Evolutionary conservation across 2,113 vertebrate genomes (phyloP).

Genomic region (Hypocryptadius cinnamomeus): DNA sequence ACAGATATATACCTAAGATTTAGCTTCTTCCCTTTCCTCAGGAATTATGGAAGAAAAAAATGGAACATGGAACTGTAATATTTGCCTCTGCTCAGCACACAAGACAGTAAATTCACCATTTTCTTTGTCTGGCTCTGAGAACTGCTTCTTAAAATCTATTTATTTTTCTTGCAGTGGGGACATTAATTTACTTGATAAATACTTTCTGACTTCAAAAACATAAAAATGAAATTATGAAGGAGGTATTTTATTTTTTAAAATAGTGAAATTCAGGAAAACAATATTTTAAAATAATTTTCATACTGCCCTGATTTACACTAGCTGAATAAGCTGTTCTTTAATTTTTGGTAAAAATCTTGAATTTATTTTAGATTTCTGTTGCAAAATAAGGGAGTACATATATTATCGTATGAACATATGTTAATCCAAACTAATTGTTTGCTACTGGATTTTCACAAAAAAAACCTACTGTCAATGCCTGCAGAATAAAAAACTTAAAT

Average conservation of each 20-base stretch:
- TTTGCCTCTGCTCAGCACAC: background rate
- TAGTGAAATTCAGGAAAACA: background rate
- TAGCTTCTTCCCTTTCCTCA: background rate
- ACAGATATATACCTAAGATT: background rate
- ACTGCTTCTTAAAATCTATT: background rate
- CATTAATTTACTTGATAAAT: background rate
- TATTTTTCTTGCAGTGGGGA: background rate
- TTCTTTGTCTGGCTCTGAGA: background rate
- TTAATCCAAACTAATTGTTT: background rate
- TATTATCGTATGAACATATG: background rate
- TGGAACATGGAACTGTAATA: background rate
- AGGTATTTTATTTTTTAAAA: background rate
- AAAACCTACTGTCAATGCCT: background rate
- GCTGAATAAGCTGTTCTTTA: background rate
- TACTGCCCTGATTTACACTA: background rate
- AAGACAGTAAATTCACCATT: background rate
- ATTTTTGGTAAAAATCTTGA: background rate
- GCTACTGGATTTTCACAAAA: fast-evolving
- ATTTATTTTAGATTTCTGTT: background rate
- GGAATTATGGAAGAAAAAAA: background rate
- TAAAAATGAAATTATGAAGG: background rate
- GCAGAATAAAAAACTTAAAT: background rate
- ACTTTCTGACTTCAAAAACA: background rate
- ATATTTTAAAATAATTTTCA: background rate
- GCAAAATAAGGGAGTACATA: background rate